These are phyloP conservation scores for Drosophila busckii DNA, from an alignment of 1,140 invertebrate genomes.

Conservation along the genomic window DNA sequence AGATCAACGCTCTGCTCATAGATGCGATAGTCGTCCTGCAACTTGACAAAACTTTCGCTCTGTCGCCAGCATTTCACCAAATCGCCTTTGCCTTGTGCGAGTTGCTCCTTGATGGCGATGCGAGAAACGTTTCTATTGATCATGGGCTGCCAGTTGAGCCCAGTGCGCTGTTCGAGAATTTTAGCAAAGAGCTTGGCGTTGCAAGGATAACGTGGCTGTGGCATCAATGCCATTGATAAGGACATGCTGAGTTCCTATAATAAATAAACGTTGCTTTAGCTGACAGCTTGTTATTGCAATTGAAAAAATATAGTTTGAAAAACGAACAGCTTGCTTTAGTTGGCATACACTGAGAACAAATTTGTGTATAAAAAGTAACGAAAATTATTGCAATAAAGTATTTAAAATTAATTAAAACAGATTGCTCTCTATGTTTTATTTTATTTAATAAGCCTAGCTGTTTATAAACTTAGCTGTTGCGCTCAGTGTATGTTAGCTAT, in stretches of 20 bases:
- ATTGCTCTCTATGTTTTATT: too few relatives aligned
- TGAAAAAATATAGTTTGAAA: too few relatives aligned
- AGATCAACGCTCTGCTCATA: slow-evolving; percentile 63
- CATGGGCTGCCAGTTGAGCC: slow-evolving; percentile 23
- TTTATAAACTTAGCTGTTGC: too few relatives aligned
- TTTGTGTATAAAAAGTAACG: too few relatives aligned
- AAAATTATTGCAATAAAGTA: neutral
- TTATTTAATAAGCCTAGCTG: too few relatives aligned
- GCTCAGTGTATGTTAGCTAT: neutral
- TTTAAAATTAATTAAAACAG: too few relatives aligned
- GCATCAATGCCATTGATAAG: slow-evolving; percentile 24
- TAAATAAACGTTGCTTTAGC: neutral
- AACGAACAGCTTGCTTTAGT: too few relatives aligned
- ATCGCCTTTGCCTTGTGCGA: neutral
- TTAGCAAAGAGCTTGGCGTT: slow-evolving; percentile 17
- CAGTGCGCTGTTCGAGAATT: slow-evolving; percentile 20
- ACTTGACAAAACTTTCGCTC: neutral
- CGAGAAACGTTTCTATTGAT: slow-evolving; percentile 11
- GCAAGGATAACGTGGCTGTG: slow-evolving; percentile 24
- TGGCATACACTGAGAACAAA: too few relatives aligned
- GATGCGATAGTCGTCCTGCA: slow-evolving; percentile 49
- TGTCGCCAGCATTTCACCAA: slow-evolving; percentile 7
- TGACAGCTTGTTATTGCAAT: neutral
- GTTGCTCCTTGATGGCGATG: slow-evolving; percentile 2
- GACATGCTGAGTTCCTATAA: slow-evolving; percentile 25